These are phyloP conservation scores for Notodonta ziczac DNA, from an alignment of 2,888 invertebrate species.

Conservation along the genomic window DNA sequence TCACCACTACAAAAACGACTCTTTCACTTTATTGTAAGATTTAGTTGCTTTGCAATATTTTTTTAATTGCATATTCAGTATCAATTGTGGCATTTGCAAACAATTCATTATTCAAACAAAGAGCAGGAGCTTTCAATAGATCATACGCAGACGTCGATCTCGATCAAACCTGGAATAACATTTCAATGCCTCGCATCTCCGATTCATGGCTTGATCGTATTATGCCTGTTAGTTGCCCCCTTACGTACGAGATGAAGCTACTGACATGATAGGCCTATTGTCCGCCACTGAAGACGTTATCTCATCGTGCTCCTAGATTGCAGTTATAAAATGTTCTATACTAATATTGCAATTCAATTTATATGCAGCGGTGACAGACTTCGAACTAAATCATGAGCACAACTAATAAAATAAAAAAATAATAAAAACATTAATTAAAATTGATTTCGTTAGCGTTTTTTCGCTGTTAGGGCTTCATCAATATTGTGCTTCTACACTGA, in stretches of 20 bases:
- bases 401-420: too few species aligned
- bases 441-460: too few species aligned
- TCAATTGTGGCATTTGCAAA: slow-evolving; percentile 30
- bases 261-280: slow-evolving; percentile 71
- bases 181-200: slow-evolving; percentile 60
- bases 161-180: slow-evolving; percentile 62
- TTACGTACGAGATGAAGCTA: slow-evolving; percentile 57
- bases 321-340: too few species aligned
- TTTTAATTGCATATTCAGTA: neutral
- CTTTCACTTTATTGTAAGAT: too few species aligned
- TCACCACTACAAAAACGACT: too few species aligned
- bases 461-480: too few species aligned
- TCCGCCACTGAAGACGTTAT: slow-evolving; percentile 65
- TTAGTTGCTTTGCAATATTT: too few species aligned
- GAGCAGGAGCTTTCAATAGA: slow-evolving; percentile 52
- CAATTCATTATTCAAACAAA: slow-evolving; percentile 48
- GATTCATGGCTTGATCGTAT: slow-evolving; percentile 59
- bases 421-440: too few species aligned
- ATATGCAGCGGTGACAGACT: too few species aligned
- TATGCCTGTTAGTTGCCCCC: slow-evolving; percentile 55
- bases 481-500: too few species aligned
- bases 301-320: slow-evolving; percentile 21
- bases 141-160: slow-evolving; percentile 51
- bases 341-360: too few species aligned
- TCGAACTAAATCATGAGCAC: too few species aligned